These are phyloP conservation scores for Ommatoiulus sabulosus DNA, from an alignment of 2,888 invertebrate genomes.

Conservation along the genomic window DNA sequence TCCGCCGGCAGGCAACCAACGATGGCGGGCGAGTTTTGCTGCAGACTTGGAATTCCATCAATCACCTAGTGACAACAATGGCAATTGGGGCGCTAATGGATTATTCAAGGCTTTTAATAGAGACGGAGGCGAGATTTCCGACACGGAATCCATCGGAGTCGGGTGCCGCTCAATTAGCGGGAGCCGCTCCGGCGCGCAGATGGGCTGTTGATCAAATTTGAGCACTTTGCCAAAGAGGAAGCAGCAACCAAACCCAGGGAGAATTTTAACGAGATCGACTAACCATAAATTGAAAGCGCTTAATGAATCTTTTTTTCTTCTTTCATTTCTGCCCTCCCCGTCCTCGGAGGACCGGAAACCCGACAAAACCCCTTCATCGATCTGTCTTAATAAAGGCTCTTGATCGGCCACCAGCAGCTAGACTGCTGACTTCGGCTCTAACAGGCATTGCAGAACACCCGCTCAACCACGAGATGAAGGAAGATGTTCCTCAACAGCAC, in stretches of 20 bases:
- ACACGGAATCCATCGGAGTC: slow-evolving; percentile 6
- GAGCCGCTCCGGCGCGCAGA: slow-evolving; percentile 18
- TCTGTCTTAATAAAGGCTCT: not conserved
- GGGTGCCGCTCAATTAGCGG: not conserved
- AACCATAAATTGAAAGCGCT: slow-evolving; percentile 31
- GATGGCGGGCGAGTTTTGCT: slow-evolving; percentile 42
- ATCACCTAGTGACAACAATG: slow-evolving; percentile 55
- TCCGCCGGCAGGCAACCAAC: not conserved
- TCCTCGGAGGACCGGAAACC: not conserved
- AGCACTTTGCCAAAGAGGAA: slow-evolving; percentile 8
- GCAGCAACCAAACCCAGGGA: slow-evolving; percentile 16
- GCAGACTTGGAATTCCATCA: slow-evolving; percentile 51
- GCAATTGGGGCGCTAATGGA: slow-evolving; percentile 56
- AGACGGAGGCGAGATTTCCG: slow-evolving; percentile 49
- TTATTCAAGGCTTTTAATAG: slow-evolving; percentile 52
- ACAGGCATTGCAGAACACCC: not conserved
- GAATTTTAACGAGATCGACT: slow-evolving; percentile 41
- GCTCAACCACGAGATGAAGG: not conserved
- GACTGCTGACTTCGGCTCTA: not conserved
- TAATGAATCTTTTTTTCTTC: not conserved
- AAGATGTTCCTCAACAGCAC: not conserved
- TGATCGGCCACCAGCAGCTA: not conserved
- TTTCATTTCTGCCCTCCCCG: not conserved
- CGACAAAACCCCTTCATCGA: not conserved
- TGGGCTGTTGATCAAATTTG: slow-evolving; percentile 44